These are phyloP conservation scores for Scyliorhinus canicula DNA, from an alignment of 2,797 vertebrate genomes.

Conservation along the genomic window DNA sequence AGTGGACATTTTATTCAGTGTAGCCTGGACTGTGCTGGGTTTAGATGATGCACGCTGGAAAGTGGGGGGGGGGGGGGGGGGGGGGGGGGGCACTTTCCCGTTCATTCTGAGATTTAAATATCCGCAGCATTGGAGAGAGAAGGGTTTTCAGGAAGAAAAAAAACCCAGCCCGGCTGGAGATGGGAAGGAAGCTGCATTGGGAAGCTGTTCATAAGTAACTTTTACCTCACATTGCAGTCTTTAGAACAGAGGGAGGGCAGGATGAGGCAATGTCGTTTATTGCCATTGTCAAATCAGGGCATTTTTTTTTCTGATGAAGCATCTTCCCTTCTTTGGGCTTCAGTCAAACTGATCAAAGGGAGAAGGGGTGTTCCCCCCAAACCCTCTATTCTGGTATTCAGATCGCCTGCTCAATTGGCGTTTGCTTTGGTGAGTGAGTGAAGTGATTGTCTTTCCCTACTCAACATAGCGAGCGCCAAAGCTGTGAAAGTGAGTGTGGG, in stretches of 20 bases:
- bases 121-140: not conserved
- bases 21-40: not conserved
- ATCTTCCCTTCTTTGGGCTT: not conserved
- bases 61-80: not conserved
- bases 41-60: not conserved
- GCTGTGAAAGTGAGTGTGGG: not conserved
- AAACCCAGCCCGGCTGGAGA: not conserved
- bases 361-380: too few relatives aligned
- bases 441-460: not conserved
- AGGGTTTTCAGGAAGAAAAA: not conserved
- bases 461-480: too few relatives aligned
- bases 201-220: not conserved
- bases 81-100: not conserved
- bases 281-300: not conserved
- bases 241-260: not conserved
- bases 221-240: not conserved
- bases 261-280: not conserved
- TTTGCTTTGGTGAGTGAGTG: not conserved
- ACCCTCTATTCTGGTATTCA: constrained; percentile 18
- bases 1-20: not conserved
- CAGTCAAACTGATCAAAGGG: constrained; percentile 23
- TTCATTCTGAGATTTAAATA: not conserved
- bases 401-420: not conserved
- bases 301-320: not conserved
- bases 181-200: not conserved